Base-by-base conservation (phyloP, 2,113 vertebrate species). In the Periophthalmus modestus region DNA sequence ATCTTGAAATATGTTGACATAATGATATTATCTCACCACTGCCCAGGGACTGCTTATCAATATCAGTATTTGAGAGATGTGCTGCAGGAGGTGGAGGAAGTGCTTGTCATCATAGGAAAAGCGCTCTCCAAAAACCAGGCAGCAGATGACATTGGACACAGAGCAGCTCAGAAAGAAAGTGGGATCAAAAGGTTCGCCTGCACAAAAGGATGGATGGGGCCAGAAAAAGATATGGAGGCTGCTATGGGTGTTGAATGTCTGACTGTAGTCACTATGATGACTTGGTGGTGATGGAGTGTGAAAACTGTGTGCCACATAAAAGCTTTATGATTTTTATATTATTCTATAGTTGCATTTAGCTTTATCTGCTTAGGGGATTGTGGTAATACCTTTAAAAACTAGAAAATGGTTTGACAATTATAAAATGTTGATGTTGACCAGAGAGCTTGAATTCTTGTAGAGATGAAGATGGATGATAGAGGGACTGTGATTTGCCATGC, bases 91-190 rank as follows among this genome's bases (percentile, higher is more conserved):
- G 0, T 7, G 1, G 15, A 92, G 87, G 73, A 96, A 94, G 14
- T 80, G 6, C 0, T 39, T 19, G 0, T 95, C 93, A 3, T 85
- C 70, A 5, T 95, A 95, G 58, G 73, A 77, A 55, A 95, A 95
- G 47, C 91, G 92, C 36, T 92, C 73, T 2, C 94, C 93, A 15
- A 95, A 95, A 74, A 94, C 82, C 15, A 95, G 57, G 48, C 92
- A 89, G 80, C 93, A 94, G 80, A 95, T 95, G 36, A 95, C 90
- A 3, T 95, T 96, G 82, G 94, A 92, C 0, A 94, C 89, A 0
- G 88, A 67, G 65, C 81, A 87, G 52, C 93, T 92, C 75, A 95
- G 34, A 57, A 86, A 34, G 81, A 74, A 88, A 0, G 58, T 84
- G 9, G 93, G 92, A 7, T 95, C 88, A 46, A 93, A 86, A 4